phyloP scores from a whole-genome alignment of 2,113 vertebrate species.

The Etheostoma spectabile region DNA sequence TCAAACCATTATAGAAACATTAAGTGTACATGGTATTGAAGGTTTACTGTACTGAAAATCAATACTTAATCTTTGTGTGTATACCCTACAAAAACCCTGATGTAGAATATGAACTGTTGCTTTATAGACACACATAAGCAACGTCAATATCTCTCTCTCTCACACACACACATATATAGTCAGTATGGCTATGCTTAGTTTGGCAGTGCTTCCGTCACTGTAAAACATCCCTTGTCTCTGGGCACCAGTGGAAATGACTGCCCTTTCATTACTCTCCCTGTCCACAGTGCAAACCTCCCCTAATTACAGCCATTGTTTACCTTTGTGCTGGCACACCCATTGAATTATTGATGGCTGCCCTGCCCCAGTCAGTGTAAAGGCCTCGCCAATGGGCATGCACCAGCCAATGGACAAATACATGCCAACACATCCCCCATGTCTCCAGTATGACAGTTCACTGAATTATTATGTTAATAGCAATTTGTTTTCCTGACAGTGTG shows the following conservation, averaged over 20 bases:
- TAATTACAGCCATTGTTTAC: constrained; percentile 83
- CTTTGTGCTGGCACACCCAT: constrained; percentile 70
- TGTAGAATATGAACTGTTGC: background rate
- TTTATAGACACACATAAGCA: background rate
- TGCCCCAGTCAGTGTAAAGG: constrained; percentile 69
- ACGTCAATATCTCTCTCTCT: background rate
- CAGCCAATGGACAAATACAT: constrained; percentile 60
- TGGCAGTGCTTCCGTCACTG: constrained; percentile 67
- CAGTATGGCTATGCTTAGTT: constrained; percentile 41
- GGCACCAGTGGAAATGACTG: constrained; percentile 70
- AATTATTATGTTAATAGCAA: constrained; percentile 66
- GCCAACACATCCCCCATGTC: constrained; percentile 52
- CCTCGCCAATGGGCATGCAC: constrained; percentile 58
- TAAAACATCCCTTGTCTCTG: constrained; percentile 71
- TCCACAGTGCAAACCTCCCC: constrained; percentile 74
- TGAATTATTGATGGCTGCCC: constrained; percentile 79
- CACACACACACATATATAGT: background rate
- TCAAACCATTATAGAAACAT: background rate
- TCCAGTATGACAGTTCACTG: constrained; percentile 51
- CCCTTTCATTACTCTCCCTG: constrained; percentile 81
- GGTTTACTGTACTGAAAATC: constrained; percentile 17
- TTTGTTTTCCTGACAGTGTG: constrained; percentile 52
- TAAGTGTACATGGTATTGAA: background rate
- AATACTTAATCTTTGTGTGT: background rate
- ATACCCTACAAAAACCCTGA: background rate